A percentile compares a stretch with the other conserved stretches of the same genome.
These are phyloP conservation scores for Empis stercorea DNA, from an alignment of 2,888 invertebrate species.

Conservation along the genomic window DNA sequence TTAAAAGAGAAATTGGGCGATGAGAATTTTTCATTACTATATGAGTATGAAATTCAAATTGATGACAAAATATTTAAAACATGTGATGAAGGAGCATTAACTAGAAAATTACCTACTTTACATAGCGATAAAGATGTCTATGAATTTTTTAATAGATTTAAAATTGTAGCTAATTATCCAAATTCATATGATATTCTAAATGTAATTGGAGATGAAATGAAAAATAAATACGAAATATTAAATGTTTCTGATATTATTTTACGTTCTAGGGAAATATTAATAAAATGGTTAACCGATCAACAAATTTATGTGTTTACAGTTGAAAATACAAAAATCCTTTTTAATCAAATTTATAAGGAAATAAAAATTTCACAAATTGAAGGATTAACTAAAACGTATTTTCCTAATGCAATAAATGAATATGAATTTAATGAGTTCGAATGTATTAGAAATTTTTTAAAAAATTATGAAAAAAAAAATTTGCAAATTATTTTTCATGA, in stretches of 20 bases:
- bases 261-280: not conserved
- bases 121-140: not conserved
- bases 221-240: not conserved
- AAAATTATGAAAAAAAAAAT: not conserved
- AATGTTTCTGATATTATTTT: not conserved
- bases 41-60: too few species aligned
- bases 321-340: not conserved
- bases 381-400: not conserved
- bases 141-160: not conserved
- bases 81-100: too few species aligned
- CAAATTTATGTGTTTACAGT: slow-evolving; percentile 1
- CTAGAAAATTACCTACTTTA: not conserved
- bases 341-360: not conserved
- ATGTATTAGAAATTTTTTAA: not conserved
- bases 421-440: not conserved
- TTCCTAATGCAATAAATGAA: not conserved
- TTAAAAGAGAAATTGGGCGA: too few species aligned
- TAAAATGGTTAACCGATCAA: not conserved
- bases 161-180: slow-evolving; percentile 1
- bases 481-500: slow-evolving; percentile 2
- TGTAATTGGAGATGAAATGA: too few species aligned
- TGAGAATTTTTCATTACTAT: too few species aligned
- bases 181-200: not conserved
- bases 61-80: too few species aligned
- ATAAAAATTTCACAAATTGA: not conserved